Evolutionary conservation across 2,113 vertebrate genomes (phyloP).

Genomic region (Dicaeum eximium): DNA sequence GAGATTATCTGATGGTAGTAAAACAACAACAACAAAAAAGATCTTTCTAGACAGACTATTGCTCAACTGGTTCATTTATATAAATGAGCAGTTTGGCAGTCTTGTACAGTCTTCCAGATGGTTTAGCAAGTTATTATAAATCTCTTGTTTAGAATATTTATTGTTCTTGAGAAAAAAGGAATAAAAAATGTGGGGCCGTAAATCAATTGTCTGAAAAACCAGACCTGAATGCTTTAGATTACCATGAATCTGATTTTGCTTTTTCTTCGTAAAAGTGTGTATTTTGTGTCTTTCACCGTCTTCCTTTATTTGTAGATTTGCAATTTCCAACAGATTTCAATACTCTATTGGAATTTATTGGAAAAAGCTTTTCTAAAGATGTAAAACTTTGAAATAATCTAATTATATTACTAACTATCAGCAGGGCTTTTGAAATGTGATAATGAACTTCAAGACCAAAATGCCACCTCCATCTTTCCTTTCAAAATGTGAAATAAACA

Average conservation of each 20-base stretch:
- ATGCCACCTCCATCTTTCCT: background rate
- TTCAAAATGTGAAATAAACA: background rate
- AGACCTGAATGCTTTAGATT: background rate
- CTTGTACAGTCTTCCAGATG: background rate
- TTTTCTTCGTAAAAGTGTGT: background rate
- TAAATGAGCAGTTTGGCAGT: background rate
- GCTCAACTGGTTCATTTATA: background rate
- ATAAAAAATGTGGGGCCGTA: background rate
- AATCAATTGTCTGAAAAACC: background rate
- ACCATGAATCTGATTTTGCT: background rate
- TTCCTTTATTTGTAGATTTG: background rate
- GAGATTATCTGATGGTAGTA: background rate
- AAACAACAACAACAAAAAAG: background rate
- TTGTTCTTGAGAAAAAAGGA: background rate
- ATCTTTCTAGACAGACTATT: background rate
- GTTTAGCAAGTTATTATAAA: background rate
- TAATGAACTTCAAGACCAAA: background rate
- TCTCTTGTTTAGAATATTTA: background rate
- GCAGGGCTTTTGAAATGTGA: background rate
- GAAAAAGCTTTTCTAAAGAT: background rate
- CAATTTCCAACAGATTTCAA: background rate
- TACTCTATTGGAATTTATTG: background rate
- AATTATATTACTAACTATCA: background rate
- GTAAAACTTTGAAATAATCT: background rate
- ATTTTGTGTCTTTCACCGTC: background rate